phyloP scores from a whole-genome alignment of 2,113 vertebrate species.

The Grallaria varia region DNA sequence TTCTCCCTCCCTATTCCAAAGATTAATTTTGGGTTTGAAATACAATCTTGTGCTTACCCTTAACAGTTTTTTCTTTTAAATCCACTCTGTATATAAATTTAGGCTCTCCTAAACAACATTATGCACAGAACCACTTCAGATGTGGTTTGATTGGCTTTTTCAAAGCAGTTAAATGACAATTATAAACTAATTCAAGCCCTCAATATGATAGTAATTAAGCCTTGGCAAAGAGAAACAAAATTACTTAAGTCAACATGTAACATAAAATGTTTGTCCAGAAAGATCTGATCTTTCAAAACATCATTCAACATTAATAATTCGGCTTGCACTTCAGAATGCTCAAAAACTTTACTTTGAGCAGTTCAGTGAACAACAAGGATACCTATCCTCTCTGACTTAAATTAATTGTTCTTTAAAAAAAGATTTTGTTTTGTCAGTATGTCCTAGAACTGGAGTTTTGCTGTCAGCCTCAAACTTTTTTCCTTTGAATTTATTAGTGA shows the following conservation, averaged over 20 bases:
- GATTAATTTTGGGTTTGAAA: neutral
- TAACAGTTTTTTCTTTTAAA: neutral
- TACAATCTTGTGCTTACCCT: neutral
- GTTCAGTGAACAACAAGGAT: neutral
- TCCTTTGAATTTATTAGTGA: neutral
- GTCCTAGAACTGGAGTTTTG: neutral
- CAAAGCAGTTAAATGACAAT: neutral
- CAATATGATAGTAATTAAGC: neutral
- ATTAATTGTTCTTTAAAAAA: neutral
- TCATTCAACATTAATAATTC: neutral
- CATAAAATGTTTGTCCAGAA: neutral
- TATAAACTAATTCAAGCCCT: neutral
- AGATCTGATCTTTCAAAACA: neutral
- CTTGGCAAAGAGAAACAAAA: neutral
- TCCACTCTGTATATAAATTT: neutral
- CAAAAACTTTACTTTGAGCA: neutral
- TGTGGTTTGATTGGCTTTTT: neutral
- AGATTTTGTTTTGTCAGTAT: neutral
- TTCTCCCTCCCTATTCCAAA: neutral
- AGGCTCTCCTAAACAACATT: neutral
- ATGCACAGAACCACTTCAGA: neutral
- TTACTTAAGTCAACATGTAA: neutral
- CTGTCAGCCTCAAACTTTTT: neutral
- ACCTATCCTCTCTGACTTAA: neutral
- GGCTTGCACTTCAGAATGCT: neutral